Percentiles rank a stretch among this genome's conserved stretches.
phyloP scores from a whole-genome alignment of 2,797 vertebrate genomes.

The Prionace glauca region DNA sequence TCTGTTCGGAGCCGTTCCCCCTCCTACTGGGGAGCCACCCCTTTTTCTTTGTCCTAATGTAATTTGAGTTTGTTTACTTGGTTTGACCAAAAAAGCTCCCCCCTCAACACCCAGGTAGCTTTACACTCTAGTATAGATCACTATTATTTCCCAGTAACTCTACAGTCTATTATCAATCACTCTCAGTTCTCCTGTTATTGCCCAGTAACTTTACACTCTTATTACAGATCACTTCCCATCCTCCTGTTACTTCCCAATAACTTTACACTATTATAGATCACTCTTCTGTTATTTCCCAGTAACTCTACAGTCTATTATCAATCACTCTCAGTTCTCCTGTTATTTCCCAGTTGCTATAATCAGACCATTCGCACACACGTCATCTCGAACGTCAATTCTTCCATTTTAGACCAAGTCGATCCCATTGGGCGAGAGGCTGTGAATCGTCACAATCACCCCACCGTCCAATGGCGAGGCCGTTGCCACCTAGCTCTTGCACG shows the following conservation, averaged over 20 bases:
- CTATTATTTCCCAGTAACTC: too few relatives aligned
- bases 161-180: too few relatives aligned
- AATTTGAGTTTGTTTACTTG: too few relatives aligned
- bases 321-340: not conserved
- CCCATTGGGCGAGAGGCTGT: not conserved
- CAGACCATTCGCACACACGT: not conserved
- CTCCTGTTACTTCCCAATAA: not conserved
- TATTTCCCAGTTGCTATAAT: conserved; percentile 16
- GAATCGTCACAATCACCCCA: not conserved
- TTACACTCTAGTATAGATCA: too few relatives aligned
- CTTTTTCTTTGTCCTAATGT: too few relatives aligned
- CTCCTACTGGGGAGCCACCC: too few relatives aligned
- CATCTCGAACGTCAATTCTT: not conserved
- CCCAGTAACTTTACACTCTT: not conserved
- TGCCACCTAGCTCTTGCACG: not conserved
- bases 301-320: not conserved
- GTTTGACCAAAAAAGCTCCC: too few relatives aligned
- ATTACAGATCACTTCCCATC: not conserved
- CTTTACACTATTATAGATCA: not conserved
- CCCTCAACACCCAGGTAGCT: too few relatives aligned
- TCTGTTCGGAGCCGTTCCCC: too few relatives aligned
- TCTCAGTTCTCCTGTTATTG: not conserved
- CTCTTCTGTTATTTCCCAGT: not conserved
- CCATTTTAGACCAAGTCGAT: not conserved
- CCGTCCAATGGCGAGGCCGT: not conserved